Conservation (phyloP, 2,797 vertebrate genomes). For the Macropodus opercularis region DNA sequence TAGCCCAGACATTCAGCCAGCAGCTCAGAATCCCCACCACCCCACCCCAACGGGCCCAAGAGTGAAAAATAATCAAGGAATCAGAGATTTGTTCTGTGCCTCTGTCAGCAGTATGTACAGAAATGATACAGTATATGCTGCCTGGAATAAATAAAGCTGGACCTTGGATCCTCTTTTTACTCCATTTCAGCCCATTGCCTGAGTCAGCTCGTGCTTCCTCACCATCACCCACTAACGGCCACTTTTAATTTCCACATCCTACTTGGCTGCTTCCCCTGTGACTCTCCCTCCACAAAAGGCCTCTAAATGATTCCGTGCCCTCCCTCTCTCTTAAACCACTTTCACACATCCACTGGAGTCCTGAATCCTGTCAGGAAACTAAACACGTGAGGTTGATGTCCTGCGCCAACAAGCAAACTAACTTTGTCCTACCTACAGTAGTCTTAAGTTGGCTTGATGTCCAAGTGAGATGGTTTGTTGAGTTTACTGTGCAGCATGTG, state of each 20-base stretch:
- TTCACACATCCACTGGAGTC: no score
- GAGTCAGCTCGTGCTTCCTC: constrained; percentile 68
- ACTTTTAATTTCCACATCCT: constrained; percentile 66
- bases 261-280: constrained; percentile 52
- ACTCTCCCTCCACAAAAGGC: constrained; percentile 11
- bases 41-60: constrained; percentile 20
- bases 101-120: constrained; percentile 64
- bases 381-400: no score
- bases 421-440: no score
- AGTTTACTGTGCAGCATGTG: no score
- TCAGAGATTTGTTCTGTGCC: constrained; percentile 52
- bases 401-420: no score
- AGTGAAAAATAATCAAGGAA: constrained; percentile 56
- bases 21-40: constrained; percentile 40
- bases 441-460: no score
- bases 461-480: no score
- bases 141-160: constrained; percentile 31
- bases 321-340: neutral
- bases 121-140: constrained; percentile 58
- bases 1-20: constrained; percentile 42
- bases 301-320: constrained; percentile 35
- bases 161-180: constrained; percentile 58
- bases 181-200: constrained; percentile 42
- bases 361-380: no score
- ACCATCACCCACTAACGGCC: constrained; percentile 70